phyloP scores from a whole-genome alignment of 2,797 vertebrate species.

The Scleropages formosus region DNA sequence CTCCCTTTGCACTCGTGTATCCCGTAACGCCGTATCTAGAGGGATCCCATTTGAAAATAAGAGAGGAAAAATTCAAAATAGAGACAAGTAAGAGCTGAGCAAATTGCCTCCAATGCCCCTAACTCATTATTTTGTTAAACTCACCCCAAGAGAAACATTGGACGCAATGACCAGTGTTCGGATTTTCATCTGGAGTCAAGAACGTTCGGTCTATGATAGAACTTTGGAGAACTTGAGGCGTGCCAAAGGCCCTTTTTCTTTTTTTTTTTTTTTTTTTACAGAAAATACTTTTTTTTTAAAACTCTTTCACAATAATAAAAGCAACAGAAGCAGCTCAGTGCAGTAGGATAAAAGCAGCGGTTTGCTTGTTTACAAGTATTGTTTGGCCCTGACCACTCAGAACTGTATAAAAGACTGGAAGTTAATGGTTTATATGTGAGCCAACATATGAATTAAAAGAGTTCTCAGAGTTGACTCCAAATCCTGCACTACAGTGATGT shows the following conservation, averaged over 20 bases:
- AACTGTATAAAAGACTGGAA: conserved; percentile 16
- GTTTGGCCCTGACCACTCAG: conserved; percentile 15
- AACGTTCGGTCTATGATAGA: conserved; percentile 21
- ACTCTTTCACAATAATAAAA: conserved; percentile 15
- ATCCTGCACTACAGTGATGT: neutral
- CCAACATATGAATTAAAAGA: conserved; percentile 15
- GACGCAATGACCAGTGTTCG: conserved; percentile 1
- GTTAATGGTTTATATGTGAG: conserved; percentile 21
- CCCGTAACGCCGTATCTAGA: neutral
- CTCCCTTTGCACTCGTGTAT: neutral
- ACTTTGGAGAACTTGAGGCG: conserved; percentile 33
- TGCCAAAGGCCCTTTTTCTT: neutral
- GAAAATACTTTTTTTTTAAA: conserved; percentile 27
- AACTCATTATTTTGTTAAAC: conserved; percentile 27
- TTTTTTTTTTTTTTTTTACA: conserved; percentile 13
- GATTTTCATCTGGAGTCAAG: conserved; percentile 30
- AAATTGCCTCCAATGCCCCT: conserved; percentile 26
- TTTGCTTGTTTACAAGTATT: conserved; percentile 20
- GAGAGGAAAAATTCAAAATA: neutral
- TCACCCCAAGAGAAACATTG: conserved; percentile 15
- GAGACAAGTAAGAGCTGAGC: neutral
- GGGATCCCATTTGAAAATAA: neutral
- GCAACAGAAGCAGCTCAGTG: conserved; percentile 31
- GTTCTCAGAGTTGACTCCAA: conserved; percentile 14
- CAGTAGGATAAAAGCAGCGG: conserved; percentile 25